phyloP scores from a whole-genome alignment of 2,113 vertebrate species.

The Paracanthobrama guichenoti region DNA sequence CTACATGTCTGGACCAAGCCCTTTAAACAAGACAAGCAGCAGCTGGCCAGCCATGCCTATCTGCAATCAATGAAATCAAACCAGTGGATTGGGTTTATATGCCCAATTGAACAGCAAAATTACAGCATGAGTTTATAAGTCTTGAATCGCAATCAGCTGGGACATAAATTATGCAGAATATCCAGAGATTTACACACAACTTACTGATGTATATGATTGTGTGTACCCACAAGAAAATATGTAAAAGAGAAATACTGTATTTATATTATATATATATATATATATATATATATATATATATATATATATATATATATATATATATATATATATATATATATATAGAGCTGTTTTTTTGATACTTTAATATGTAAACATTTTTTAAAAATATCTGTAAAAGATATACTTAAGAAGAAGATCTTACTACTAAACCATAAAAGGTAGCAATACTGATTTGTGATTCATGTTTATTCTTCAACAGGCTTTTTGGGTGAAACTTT shows the following conservation, averaged over 20 bases:
- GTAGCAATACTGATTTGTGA: background rate
- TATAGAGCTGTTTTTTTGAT: background rate
- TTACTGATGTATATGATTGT: background rate
- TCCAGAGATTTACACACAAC: constrained; percentile 36
- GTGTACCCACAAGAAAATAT: background rate
- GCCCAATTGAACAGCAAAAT: constrained; percentile 77
- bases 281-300: too few relatives aligned
- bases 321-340: too few relatives aligned
- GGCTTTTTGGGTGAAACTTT: background rate
- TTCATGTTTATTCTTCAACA: background rate
- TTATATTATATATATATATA: too few relatives aligned
- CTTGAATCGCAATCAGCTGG: constrained; percentile 67
- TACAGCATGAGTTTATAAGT: constrained; percentile 72
- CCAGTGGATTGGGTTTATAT: constrained; percentile 75
- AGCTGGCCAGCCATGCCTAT: constrained; percentile 77
- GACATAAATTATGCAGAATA: constrained; percentile 64
- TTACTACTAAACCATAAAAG: background rate
- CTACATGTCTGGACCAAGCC: constrained; percentile 66
- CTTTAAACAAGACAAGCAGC: constrained; percentile 73
- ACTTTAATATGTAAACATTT: background rate
- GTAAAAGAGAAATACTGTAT: background rate
- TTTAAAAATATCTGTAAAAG: background rate
- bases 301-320: too few relatives aligned
- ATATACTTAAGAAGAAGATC: background rate
- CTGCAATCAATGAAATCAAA: constrained; percentile 79